Percentiles rank a stretch among this genome's conserved stretches.
These are phyloP conservation scores for Tiphia femorata DNA, from an alignment of 2,888 invertebrate genomes.

Conservation along the genomic window DNA sequence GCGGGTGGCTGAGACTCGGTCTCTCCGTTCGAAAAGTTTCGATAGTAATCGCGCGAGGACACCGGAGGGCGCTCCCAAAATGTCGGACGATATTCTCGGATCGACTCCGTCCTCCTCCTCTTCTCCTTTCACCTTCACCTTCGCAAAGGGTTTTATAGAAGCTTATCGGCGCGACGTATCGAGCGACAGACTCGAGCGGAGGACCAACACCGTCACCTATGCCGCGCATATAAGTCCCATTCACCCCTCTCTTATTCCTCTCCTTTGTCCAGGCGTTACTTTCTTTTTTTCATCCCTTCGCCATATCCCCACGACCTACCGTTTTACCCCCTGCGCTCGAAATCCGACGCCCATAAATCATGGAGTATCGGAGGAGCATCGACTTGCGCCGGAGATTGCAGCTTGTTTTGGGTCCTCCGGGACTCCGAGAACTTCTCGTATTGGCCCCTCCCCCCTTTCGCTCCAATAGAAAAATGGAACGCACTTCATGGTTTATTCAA, in stretches of 20 bases:
- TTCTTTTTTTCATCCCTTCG: not conserved
- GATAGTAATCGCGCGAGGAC: too few relatives aligned
- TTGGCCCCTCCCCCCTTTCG: constrained; percentile 35
- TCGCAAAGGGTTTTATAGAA: too few relatives aligned
- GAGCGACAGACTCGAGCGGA: too few relatives aligned
- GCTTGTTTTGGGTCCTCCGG: constrained; percentile 49
- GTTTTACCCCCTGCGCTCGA: constrained; percentile 21
- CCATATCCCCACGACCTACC: constrained; percentile 16
- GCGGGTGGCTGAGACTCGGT: not conserved
- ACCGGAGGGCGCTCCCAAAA: not conserved
- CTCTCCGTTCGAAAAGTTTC: constrained; percentile 14
- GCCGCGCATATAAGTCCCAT: too few relatives aligned
- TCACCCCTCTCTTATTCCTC: not conserved
- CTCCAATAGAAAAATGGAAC: constrained; percentile 53
- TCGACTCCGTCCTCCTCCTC: too few relatives aligned
- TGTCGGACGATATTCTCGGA: not conserved
- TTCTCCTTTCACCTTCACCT: too few relatives aligned
- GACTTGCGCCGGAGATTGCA: constrained; percentile 49
- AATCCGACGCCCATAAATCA: constrained; percentile 56
- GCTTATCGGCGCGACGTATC: too few relatives aligned
- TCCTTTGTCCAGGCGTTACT: not conserved
- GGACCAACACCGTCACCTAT: too few relatives aligned
- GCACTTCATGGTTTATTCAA: constrained; percentile 52
- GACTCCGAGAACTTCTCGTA: constrained; percentile 44
- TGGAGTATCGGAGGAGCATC: constrained; percentile 45